These are phyloP conservation scores for Clarias gariepinus DNA, from an alignment of 2,113 vertebrate genomes.

Conservation along the genomic window DNA sequence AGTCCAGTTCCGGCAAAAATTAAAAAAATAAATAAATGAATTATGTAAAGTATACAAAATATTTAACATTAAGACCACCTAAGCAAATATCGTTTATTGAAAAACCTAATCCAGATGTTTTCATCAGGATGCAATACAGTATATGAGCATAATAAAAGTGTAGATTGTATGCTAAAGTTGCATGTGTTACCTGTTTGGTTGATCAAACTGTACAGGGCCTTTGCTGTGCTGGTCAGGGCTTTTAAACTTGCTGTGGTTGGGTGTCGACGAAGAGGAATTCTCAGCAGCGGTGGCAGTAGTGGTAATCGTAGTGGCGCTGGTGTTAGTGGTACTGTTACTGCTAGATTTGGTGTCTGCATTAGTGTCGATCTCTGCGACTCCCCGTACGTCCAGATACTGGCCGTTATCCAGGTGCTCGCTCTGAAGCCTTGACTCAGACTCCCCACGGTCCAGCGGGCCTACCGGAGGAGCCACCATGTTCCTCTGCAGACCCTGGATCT, in stretches of 20 bases:
- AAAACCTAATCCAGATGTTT: not conserved
- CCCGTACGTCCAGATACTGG: slow-evolving; percentile 81
- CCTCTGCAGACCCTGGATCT: slow-evolving; percentile 87
- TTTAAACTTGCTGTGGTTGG: slow-evolving; percentile 72
- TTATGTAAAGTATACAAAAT: not conserved
- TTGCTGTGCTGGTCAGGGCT: slow-evolving; percentile 67
- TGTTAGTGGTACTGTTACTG: slow-evolving; percentile 62
- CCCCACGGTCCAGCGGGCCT: slow-evolving; percentile 65
- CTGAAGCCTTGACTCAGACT: slow-evolving; percentile 68
- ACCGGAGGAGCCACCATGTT: slow-evolving; percentile 73
- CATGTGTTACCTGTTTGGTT: slow-evolving; percentile 87
- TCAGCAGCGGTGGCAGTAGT: slow-evolving; percentile 53
- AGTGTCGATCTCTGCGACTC: slow-evolving; percentile 68
- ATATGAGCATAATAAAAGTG: not conserved
- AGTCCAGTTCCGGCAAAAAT: not conserved
- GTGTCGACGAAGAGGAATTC: slow-evolving; percentile 51
- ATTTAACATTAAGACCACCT: not conserved
- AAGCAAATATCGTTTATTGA: not conserved
- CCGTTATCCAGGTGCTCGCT: slow-evolving; percentile 76
- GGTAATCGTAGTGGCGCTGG: slow-evolving; percentile 68
- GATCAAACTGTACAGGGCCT: slow-evolving; percentile 82
- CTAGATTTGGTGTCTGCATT: slow-evolving; percentile 57
- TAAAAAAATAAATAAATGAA: too few species aligned
- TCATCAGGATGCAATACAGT: not conserved
- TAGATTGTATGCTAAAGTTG: not conserved